Conservation (phyloP, 2,113 vertebrate species). For the Neolamprologus caudopunctatus region DNA sequence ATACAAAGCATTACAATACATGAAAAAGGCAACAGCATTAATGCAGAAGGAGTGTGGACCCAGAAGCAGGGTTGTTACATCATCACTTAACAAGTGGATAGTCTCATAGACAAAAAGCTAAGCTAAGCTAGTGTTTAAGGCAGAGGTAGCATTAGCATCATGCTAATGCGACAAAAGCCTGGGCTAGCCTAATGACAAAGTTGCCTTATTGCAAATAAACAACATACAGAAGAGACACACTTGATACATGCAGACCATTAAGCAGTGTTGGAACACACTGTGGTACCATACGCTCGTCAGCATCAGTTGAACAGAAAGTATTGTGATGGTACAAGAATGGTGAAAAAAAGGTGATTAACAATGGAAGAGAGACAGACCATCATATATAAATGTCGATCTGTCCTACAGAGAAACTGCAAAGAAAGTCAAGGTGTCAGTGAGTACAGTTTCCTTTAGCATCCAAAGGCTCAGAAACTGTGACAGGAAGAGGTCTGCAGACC, state of each 20-base stretch:
- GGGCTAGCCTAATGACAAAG: neutral
- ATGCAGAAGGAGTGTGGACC: neutral
- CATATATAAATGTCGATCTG: neutral
- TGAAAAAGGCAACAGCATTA: neutral
- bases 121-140: neutral
- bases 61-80: neutral
- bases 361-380: neutral
- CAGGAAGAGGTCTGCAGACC: too few relatives aligned
- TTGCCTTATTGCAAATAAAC: neutral
- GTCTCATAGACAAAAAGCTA: neutral
- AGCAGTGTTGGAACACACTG: neutral
- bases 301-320: neutral
- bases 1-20: neutral
- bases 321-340: neutral
- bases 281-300: neutral
- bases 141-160: neutral
- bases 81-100: neutral
- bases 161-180: neutral
- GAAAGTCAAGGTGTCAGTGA: neutral
- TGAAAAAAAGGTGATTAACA: neutral
- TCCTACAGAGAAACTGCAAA: neutral
- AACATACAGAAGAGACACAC: neutral
- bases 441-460: neutral
- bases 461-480: neutral
- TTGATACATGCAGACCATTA: neutral